Conservation (phyloP, 2,888 invertebrate species). For the Amiota communis region DNA sequence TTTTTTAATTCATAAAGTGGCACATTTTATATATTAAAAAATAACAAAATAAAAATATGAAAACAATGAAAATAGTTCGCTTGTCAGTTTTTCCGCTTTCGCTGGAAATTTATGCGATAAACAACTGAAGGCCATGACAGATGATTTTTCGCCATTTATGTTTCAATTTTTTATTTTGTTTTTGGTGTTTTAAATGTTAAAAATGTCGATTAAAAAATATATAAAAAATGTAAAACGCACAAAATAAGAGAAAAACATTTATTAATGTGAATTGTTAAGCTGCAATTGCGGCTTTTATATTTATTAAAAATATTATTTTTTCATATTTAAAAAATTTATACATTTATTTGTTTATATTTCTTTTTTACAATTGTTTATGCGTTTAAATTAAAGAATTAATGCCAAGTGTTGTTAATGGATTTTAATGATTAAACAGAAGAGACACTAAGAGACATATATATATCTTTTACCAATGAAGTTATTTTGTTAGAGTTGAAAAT, state of each 20-base stretch:
- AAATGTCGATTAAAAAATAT: too few relatives aligned
- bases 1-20: too few relatives aligned
- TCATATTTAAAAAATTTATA: neutral
- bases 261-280: constrained; percentile 11
- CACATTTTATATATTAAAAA: too few relatives aligned
- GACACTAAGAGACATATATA: neutral
- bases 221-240: too few relatives aligned
- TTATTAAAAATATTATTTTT: neutral
- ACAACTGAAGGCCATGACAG: too few relatives aligned
- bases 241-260: neutral
- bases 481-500: neutral
- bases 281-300: neutral
- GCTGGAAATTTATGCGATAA: too few relatives aligned
- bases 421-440: neutral
- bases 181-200: too few relatives aligned
- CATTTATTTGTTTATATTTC: neutral
- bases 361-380: neutral
- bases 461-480: neutral
- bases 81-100: too few relatives aligned
- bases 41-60: too few relatives aligned
- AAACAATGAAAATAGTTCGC: too few relatives aligned
- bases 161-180: too few relatives aligned
- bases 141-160: too few relatives aligned
- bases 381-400: neutral
- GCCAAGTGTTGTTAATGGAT: neutral